Evolutionary conservation across 2,797 vertebrate genomes (phyloP).

Genomic region (Champsocephalus esox): DNA sequence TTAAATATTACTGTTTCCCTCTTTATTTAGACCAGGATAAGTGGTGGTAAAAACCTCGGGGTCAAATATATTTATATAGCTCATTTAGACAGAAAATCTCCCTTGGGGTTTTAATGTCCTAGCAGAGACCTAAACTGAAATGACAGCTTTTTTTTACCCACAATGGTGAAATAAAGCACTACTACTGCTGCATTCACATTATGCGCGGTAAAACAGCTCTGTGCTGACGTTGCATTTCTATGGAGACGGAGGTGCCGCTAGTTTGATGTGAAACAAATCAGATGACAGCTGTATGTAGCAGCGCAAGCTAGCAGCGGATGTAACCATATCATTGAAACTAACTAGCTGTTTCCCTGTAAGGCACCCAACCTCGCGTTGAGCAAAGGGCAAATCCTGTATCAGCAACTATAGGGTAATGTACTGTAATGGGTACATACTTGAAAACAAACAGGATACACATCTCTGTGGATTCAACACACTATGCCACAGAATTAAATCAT

Average conservation of each 20-base stretch:
- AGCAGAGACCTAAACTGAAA: slow-evolving; percentile 5
- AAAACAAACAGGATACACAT: not conserved
- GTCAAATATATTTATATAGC: slow-evolving; percentile 9
- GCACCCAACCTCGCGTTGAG: no score
- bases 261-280: no score
- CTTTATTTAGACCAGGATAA: slow-evolving; percentile 21
- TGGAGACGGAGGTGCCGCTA: no score
- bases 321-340: no score
- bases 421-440: not conserved
- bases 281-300: no score
- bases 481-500: not conserved
- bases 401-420: not conserved
- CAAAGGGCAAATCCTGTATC: no score
- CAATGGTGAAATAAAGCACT: not conserved
- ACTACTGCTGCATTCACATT: not conserved
- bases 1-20: slow-evolving; percentile 8
- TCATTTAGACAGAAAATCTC: slow-evolving; percentile 14
- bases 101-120: slow-evolving; percentile 11
- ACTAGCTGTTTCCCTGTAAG: no score
- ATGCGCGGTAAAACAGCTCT: no score
- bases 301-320: no score
- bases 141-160: slow-evolving; percentile 25
- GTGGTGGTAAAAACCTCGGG: slow-evolving; percentile 18
- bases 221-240: no score
- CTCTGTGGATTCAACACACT: not conserved